These are phyloP conservation scores for Zenarchopterus dispar DNA, from an alignment of 2,797 vertebrate genomes.

Conservation along the genomic window DNA sequence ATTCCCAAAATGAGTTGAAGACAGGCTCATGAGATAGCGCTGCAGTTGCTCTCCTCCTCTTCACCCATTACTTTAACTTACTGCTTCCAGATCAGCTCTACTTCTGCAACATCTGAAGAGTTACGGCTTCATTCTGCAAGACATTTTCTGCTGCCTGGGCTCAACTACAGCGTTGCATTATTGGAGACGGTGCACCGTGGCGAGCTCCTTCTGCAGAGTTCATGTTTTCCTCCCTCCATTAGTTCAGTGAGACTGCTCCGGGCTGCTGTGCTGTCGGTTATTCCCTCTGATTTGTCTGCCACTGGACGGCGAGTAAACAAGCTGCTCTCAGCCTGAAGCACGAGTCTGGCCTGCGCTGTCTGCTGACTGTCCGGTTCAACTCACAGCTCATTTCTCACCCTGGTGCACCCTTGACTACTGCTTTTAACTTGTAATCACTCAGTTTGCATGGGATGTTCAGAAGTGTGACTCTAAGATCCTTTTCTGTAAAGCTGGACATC, in stretches of 20 bases:
- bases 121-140: conserved; percentile 21
- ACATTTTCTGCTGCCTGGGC: conserved; percentile 2
- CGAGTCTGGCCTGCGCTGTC: conserved; percentile 16
- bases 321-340: conserved; percentile 37
- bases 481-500: no score
- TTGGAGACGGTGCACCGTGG: conserved; percentile 21
- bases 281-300: conserved; percentile 64
- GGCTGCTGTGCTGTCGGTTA: conserved; percentile 60
- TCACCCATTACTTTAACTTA: background rate
- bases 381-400: conserved; percentile 23
- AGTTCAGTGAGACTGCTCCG: conserved; percentile 52
- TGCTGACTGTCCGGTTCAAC: conserved; percentile 30
- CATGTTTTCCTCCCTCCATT: conserved; percentile 59
- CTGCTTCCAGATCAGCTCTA: conserved; percentile 7
- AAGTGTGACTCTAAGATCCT: no score
- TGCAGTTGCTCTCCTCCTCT: background rate
- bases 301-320: conserved; percentile 30
- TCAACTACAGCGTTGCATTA: conserved; percentile 31
- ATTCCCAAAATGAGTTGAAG: no score
- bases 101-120: conserved; percentile 3
- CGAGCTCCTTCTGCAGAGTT: conserved; percentile 29
- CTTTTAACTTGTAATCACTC: background rate
- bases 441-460: no score
- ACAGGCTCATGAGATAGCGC: background rate
- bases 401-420: background rate